phyloP scores from a whole-genome alignment of 2,113 vertebrate genomes.

The Psilopsiagon aurifrons region DNA sequence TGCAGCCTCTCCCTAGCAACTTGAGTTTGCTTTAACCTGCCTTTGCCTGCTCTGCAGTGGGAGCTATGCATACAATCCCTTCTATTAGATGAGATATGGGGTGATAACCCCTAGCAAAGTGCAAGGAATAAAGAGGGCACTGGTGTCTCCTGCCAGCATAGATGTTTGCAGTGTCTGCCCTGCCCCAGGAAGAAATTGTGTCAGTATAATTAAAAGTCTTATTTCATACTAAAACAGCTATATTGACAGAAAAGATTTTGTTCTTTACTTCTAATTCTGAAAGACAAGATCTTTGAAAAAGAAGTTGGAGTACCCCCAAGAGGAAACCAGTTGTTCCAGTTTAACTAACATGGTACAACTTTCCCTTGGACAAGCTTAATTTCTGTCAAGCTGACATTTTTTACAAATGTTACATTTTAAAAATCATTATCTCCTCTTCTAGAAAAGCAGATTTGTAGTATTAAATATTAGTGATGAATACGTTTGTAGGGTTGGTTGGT shows the following conservation, averaged over 20 bases:
- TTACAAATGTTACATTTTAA: background rate
- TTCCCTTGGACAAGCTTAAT: background rate
- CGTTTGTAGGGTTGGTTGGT: accelerated
- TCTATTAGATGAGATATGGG: background rate
- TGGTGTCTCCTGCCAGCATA: background rate
- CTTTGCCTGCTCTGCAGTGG: background rate
- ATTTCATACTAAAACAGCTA: background rate
- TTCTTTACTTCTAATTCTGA: background rate
- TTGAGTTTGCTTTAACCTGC: background rate
- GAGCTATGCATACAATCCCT: accelerated
- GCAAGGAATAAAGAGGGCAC: background rate
- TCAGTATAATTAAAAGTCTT: background rate
- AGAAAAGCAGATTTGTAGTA: background rate
- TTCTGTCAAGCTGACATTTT: background rate
- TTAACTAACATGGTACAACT: background rate
- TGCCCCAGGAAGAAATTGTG: background rate
- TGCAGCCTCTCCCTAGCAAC: background rate
- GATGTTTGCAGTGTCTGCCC: background rate
- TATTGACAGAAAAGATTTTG: background rate
- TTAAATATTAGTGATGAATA: background rate
- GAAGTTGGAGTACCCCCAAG: background rate
- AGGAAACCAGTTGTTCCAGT: background rate
- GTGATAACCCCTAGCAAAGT: background rate
- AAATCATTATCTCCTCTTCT: background rate
- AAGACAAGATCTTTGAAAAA: background rate